Percentiles rank a stretch among this genome's conserved stretches.
Conservation (phyloP, 1,140 invertebrate species). For the Kradibia gibbosae region DNA sequence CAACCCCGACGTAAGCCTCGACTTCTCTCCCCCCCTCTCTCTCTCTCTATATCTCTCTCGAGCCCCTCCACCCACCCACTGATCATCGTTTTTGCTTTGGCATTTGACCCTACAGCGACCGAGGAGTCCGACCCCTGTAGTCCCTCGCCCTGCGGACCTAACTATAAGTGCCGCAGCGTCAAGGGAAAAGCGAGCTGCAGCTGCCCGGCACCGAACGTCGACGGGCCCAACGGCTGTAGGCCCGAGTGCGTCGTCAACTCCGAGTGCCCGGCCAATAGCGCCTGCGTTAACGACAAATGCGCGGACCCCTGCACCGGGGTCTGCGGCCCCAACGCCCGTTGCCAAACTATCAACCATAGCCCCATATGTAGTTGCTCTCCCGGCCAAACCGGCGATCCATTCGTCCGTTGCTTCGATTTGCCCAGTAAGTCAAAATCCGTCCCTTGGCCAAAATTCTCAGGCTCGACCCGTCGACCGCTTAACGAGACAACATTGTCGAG, state of each 20-base stretch:
- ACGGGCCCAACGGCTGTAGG: slow-evolving; percentile 81
- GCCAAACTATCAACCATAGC: slow-evolving; percentile 77
- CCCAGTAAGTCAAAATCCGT: slow-evolving; percentile 41
- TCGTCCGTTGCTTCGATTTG: slow-evolving; percentile 75
- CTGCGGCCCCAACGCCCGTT: slow-evolving; percentile 82
- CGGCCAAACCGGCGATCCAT: slow-evolving; percentile 79
- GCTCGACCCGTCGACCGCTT: too few species aligned
- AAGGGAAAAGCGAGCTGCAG: slow-evolving; percentile 81
- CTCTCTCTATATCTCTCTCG: background rate
- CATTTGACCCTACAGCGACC: slow-evolving; percentile 11
- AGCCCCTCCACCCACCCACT: too few species aligned
- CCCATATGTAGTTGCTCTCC: slow-evolving; percentile 77
- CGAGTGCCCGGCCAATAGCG: slow-evolving; percentile 80
- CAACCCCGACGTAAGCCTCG: slow-evolving; percentile 65
- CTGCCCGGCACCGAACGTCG: slow-evolving; percentile 80
- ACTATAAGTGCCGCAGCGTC: slow-evolving; percentile 79
- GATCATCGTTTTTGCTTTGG: too few species aligned
- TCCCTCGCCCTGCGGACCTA: slow-evolving; percentile 84
- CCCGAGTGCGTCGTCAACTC: slow-evolving; percentile 84
- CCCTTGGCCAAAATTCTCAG: too few species aligned
- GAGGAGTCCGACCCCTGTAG: slow-evolving; percentile 75
- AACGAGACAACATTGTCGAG: too few species aligned
- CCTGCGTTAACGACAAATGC: slow-evolving; percentile 86
- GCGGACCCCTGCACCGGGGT: slow-evolving; percentile 84
- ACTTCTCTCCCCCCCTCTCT: too few species aligned